Evolutionary conservation across 2,888 invertebrate species (phyloP).

Genomic region (Halocaridina rubra): DNA sequence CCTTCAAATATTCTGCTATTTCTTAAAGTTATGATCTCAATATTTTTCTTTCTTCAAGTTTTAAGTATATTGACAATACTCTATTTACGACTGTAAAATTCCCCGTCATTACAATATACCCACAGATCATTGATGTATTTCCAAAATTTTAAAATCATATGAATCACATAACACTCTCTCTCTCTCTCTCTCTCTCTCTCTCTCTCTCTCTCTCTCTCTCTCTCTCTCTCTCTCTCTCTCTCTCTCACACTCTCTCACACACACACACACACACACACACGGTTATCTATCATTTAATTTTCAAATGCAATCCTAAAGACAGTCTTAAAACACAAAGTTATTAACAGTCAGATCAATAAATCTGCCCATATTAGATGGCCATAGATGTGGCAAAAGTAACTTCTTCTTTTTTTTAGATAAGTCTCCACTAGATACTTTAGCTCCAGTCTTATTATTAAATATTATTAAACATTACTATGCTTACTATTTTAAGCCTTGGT

Average conservation of each 20-base stretch:
- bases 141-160: background rate
- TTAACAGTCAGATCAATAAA: too few relatives aligned
- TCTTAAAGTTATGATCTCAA: background rate
- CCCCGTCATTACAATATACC: too few relatives aligned
- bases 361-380: background rate
- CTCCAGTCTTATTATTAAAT: too few relatives aligned
- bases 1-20: too few relatives aligned
- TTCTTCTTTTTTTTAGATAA: background rate
- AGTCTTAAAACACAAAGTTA: too few relatives aligned
- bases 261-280: background rate
- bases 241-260: background rate
- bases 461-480: too few relatives aligned
- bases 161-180: background rate
- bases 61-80: background rate
- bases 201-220: constrained; percentile 28
- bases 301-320: too few relatives aligned
- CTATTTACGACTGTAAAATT: too few relatives aligned
- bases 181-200: constrained; percentile 11
- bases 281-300: background rate
- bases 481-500: too few relatives aligned
- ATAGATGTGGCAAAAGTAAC: background rate
- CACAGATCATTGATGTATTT: background rate
- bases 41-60: background rate
- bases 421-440: too few relatives aligned
- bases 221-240: background rate